Evolutionary conservation across 2,113 vertebrate genomes (phyloP), one percentile per base, ranked within the genome.

Genomic region (Phainopepla nitens): DNA sequence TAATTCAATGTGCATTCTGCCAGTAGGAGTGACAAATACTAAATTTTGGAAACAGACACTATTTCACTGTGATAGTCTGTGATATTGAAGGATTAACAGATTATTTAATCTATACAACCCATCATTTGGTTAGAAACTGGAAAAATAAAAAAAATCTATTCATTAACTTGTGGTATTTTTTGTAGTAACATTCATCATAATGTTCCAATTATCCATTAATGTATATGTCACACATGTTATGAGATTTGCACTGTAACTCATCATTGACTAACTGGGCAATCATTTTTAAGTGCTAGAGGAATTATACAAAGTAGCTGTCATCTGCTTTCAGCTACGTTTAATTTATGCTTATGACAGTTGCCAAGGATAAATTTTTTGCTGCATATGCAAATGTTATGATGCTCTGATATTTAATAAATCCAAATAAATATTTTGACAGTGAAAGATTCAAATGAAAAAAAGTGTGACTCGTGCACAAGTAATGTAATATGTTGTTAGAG

Each of bases 141-240:
- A 35, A 85, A 94, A 72, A 56, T 44, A 68, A 13, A 80, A 41
- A 11, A 3, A 25, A 82, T 54, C 22, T 87, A 5, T 66, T 94
- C 42, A 61, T 94, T 87, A 92, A 83, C 83, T 64, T 44, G n/a
- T n/a, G 10, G 4, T 77, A 75, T 93, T 89, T 95, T 80, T 89
- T 71, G 27, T 62, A 80, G 41, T 50, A 71, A 64, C 23, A 72
- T 89, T 82, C 15, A 87, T 93, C 87, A 87, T 51, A 71, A 56
- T 91, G 60, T 95, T 82, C 69, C 72, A 89, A 83, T 94, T 93
- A 94, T 66, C 65, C 82, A 51, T 82, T 85, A 93, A 94, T 89
- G 33, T 94, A 57, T n/a, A 70, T 72, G n/a, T 86, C 69, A 88
- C 50, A 84, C 5, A 0, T 89, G 94, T 70, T 95, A 81, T 60